Evolutionary conservation across 2,888 invertebrate genomes (phyloP).

Genomic region (Lasioglossum malachurum): DNA sequence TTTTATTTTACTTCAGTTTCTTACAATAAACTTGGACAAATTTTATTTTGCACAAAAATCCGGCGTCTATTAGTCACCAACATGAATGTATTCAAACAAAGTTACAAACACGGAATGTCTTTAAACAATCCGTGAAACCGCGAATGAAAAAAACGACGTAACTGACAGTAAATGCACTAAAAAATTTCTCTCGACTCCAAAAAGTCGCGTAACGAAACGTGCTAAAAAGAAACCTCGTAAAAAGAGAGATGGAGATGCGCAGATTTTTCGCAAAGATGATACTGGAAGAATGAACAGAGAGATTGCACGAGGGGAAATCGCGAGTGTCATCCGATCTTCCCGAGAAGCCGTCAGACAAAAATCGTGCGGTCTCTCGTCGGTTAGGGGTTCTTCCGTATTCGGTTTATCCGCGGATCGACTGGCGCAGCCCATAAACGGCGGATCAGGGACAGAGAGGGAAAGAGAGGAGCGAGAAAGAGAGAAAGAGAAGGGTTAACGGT

Average conservation of each 20-base stretch:
- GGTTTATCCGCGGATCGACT: constrained; percentile 46
- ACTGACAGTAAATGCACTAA: no score
- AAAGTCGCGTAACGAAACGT: no score
- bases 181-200: no score
- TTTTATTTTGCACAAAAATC: background rate
- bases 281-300: background rate
- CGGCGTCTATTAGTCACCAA: no score
- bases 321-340: background rate
- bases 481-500: constrained; percentile 38
- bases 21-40: background rate
- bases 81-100: no score
- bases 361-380: background rate
- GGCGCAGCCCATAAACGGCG: constrained; percentile 32
- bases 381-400: constrained; percentile 20
- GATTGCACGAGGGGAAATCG: background rate
- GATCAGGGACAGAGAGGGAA: constrained; percentile 4
- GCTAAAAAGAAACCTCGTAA: background rate
- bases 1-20: background rate
- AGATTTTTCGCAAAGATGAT: background rate
- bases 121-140: no score
- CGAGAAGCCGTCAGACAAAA: constrained; percentile 11
- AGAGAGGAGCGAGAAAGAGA: constrained; percentile 7
- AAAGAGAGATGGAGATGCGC: background rate
- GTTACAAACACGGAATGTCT: no score
- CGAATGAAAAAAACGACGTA: no score